Evolutionary conservation across 2,888 invertebrate species (phyloP), one percentile per base, ranked within the genome.

Genomic region (Parnassius smintheus): DNA sequence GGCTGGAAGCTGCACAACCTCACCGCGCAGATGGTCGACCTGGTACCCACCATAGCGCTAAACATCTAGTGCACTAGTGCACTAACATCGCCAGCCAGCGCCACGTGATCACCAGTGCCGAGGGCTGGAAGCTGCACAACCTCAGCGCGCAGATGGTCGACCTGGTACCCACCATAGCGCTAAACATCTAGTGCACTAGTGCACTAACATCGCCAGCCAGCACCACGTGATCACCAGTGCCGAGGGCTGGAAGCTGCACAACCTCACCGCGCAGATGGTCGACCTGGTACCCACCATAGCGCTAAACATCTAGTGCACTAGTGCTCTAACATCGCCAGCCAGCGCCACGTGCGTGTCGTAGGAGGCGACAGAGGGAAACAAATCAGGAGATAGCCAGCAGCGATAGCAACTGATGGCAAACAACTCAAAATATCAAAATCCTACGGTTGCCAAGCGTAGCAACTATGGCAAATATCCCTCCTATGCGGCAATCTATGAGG

Each of bases 1-100:
- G 98, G 98, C 1, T 98, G 98, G 98, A 98, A 98, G 90, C 94
- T 98, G 65, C 95, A 96, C 90, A 97, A 98, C 82, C 93, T 98
- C 72, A 96, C 96, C 48, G 95, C 97, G 52, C 98, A 98, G 92
- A 96, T 98, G 95, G 97, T 98, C 77, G 97, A 98, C 83, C 90
- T 98, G 93, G 98, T 97, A 89, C 82, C 61, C 59, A 12, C 45
- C 12, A 18, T 18, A 18, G 1, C 48, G 22, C 44, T 42, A 11
- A 13, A 13, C 44, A 2, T 45, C 46, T n/a, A 9, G 1, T 42
- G 18, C 1, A 18, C 18, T 18, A 18, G 18, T 18, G 18, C 18
- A 1, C 18, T 18, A 18, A 18, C 86, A 93, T 98, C 74, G 97
- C 98, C 44, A 96, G 96, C 85, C 98, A 98, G 84, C 95, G 95